These are phyloP conservation scores for Crocidura indochinensis DNA, from an alignment of 2,797 vertebrate species.

Conservation along the genomic window DNA sequence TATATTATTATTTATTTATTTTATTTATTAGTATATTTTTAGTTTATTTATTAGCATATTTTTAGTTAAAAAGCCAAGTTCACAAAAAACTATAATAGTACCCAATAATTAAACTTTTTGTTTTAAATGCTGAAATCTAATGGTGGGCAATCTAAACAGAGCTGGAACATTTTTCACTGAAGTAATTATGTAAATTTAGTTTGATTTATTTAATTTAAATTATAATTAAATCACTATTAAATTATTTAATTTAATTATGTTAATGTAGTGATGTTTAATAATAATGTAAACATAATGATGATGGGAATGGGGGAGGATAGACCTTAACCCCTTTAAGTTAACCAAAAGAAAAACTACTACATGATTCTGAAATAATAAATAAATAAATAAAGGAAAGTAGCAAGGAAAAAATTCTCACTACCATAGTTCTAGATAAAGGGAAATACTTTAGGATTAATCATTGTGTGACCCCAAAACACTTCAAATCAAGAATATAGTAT, in stretches of 20 bases:
- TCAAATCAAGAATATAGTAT: constrained; percentile 30
- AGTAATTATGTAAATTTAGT: no score
- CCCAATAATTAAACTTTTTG: not conserved
- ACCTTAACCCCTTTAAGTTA: not conserved
- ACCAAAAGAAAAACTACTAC: not conserved
- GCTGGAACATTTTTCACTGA: not conserved
- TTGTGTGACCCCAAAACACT: not conserved
- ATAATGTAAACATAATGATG: not conserved
- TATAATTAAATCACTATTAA: no score
- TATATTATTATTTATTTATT: no score
- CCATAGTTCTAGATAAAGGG: not conserved
- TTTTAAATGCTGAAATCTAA: not conserved
- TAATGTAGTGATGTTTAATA: no score
- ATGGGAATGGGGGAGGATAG: not conserved
- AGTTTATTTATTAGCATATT: no score
- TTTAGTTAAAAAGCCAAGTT: not conserved
- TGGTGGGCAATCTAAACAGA: not conserved
- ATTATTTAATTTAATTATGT: no score
- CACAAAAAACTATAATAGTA: not conserved
- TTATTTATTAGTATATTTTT: no score
- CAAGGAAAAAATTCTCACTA: not conserved
- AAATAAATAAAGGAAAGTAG: no score
- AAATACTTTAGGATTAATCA: not conserved
- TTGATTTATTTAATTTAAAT: no score
- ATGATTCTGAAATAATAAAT: not conserved